Percentiles rank a stretch among this genome's conserved stretches.
These are phyloP conservation scores for Microctenopoma lineatum DNA, from an alignment of 2,797 vertebrate genomes.

Conservation along the genomic window DNA sequence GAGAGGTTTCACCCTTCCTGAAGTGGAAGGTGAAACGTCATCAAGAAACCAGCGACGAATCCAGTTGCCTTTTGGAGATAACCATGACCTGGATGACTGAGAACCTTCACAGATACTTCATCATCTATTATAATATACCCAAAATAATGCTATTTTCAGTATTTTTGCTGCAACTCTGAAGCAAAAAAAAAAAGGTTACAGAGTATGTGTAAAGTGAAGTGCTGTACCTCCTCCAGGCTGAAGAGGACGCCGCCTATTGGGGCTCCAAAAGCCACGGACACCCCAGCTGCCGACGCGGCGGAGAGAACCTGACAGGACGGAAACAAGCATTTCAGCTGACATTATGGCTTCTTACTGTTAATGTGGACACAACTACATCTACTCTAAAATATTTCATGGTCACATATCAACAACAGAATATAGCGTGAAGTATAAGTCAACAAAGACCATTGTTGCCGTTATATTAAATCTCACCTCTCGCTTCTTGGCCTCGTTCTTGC, in stretches of 20 bases:
- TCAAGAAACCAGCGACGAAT: no score
- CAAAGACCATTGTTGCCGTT: neutral
- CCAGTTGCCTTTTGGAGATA: no score
- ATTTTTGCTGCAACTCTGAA: neutral
- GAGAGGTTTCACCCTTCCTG: no score
- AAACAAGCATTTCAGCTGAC: constrained; percentile 48
- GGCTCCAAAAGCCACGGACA: constrained; percentile 98
- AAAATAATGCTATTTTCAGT: neutral
- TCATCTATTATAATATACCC: no score
- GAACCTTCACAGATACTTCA: no score
- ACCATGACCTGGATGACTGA: no score
- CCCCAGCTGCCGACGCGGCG: constrained; percentile 96
- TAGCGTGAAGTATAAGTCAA: neutral
- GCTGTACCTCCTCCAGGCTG: constrained; percentile 95
- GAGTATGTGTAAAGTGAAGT: no score
- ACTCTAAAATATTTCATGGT: neutral
- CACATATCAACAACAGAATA: neutral
- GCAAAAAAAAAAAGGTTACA: neutral
- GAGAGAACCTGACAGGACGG: constrained; percentile 89
- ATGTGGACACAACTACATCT: neutral
- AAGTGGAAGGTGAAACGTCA: no score
- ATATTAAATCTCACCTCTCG: constrained; percentile 86
- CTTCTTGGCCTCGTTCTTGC: constrained; percentile 99
- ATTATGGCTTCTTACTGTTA: neutral
- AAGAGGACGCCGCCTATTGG: constrained; percentile 98